Evolutionary conservation across 2,888 invertebrate genomes (phyloP).

Genomic region (Embidobia sp.): DNA sequence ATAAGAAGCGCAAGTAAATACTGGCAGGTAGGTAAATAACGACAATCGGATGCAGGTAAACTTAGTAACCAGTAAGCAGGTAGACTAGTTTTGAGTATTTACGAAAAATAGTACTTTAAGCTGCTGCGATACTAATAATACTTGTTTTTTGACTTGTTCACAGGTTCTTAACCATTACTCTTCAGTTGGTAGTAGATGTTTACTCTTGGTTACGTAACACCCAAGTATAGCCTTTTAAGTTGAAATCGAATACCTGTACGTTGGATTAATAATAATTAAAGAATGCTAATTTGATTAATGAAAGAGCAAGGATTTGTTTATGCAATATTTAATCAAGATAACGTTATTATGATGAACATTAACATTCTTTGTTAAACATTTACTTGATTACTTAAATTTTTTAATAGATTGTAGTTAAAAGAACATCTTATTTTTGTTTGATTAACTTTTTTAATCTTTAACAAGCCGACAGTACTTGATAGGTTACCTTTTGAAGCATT

Average conservation of each 20-base stretch:
- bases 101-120: slow-evolving; percentile 13
- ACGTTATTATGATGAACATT: no score
- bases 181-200: slow-evolving; percentile 15
- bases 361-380: no score
- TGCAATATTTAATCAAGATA: no score
- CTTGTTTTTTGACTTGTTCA: slow-evolving; percentile 15
- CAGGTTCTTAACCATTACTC: slow-evolving; percentile 21
- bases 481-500: no score
- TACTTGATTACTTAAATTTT: no score
- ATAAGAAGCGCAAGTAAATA: slow-evolving; percentile 7
- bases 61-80: not conserved
- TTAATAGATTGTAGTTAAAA: no score
- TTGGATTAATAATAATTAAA: no score
- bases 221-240: not conserved
- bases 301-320: no score
- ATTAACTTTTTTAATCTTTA: no score
- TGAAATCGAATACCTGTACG: not conserved
- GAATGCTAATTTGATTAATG: no score
- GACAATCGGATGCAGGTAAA: slow-evolving; percentile 10
- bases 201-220: slow-evolving; percentile 29
- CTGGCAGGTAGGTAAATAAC: slow-evolving; percentile 3
- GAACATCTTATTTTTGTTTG: no score
- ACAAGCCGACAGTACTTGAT: no score
- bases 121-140: slow-evolving; percentile 5
- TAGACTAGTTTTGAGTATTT: not conserved